Evolutionary conservation across 2,797 vertebrate species (phyloP).

Genomic region (Carcharodon carcharias): DNA sequence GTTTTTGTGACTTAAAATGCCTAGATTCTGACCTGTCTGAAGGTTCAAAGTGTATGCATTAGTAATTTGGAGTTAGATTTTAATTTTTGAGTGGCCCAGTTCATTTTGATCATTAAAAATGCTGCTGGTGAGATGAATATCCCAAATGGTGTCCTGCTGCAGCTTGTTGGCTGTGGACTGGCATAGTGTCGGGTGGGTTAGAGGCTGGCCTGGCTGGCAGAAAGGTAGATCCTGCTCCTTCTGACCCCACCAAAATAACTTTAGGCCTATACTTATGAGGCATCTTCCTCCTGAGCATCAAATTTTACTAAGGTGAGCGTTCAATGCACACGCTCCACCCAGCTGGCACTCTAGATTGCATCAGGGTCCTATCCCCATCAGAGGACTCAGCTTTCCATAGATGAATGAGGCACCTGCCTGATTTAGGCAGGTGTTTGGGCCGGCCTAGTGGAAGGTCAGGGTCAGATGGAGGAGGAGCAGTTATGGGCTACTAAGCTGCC

Average conservation of each 20-base stretch:
- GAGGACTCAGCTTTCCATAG: not conserved
- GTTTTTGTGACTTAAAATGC: not conserved
- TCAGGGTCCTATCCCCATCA: too few relatives aligned
- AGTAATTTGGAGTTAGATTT: not conserved
- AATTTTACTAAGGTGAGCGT: not conserved
- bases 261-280: not conserved
- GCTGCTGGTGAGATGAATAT: not conserved
- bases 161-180: not conserved
- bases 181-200: too few relatives aligned
- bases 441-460: not conserved
- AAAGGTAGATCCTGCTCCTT: not conserved
- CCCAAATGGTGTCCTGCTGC: not conserved
- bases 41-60: not conserved
- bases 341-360: not conserved
- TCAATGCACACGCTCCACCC: not conserved
- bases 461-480: not conserved
- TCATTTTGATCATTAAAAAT: not conserved
- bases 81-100: not conserved
- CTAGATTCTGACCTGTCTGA: not conserved
- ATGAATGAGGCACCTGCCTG: not conserved
- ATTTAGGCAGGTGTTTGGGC: not conserved
- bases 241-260: not conserved
- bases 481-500: not conserved
- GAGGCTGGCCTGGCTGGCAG: not conserved
- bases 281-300: not conserved